Evolutionary conservation across 2,797 vertebrate species (phyloP).

Genomic region (Cygnus olor): DNA sequence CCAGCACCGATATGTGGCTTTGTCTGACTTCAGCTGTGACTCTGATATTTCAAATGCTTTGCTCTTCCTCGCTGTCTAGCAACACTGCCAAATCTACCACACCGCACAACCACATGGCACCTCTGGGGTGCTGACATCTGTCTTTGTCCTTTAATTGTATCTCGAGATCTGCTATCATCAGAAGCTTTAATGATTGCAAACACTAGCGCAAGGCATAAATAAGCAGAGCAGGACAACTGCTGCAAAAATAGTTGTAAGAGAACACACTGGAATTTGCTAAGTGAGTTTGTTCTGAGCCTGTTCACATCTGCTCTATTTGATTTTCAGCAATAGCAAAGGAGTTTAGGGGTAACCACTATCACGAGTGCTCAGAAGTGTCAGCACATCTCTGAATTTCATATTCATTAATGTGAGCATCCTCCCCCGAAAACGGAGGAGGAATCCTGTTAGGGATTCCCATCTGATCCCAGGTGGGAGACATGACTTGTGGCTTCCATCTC

Average conservation of each 20-base stretch:
- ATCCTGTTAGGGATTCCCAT: neutral
- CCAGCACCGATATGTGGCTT: neutral
- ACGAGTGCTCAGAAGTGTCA: neutral
- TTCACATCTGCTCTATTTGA: neutral
- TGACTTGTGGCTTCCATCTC: neutral
- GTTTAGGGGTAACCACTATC: neutral
- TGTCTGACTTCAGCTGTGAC: neutral
- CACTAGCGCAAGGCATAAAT: neutral
- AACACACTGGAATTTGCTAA: neutral
- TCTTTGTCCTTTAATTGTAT: constrained; percentile 55
- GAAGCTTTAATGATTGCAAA: neutral
- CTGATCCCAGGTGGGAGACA: neutral
- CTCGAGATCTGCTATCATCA: constrained; percentile 34
- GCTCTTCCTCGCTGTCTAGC: neutral
- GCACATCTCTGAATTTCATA: neutral
- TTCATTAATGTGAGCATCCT: neutral
- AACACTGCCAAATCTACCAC: neutral
- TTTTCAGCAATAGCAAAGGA: neutral
- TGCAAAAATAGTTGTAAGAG: neutral
- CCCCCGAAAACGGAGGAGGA: neutral
- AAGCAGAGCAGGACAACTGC: neutral
- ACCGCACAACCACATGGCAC: neutral
- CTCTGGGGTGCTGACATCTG: neutral
- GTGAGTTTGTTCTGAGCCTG: neutral
- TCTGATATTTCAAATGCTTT: neutral